phyloP scores from a whole-genome alignment of 1,140 invertebrate genomes.

The Polypedilum vanderplanki region DNA sequence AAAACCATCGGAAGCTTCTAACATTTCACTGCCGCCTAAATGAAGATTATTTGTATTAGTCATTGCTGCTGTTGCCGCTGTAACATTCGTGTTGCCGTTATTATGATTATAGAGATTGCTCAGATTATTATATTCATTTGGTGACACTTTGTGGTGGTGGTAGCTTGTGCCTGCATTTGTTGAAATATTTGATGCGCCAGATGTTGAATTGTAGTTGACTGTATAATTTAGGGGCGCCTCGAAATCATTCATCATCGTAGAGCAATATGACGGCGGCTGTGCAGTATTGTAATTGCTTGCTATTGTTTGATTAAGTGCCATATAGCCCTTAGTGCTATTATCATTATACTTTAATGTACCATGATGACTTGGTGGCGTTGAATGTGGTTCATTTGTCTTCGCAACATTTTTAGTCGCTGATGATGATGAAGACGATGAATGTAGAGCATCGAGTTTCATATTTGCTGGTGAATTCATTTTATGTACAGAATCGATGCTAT shows the following conservation, averaged over 20 bases:
- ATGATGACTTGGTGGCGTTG: slow-evolving; percentile 38
- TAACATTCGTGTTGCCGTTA: not conserved
- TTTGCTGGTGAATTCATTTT: slow-evolving; percentile 24
- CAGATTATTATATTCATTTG: slow-evolving; percentile 16
- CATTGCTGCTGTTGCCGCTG: not conserved
- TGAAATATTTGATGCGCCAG: slow-evolving; percentile 1
- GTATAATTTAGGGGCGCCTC: slow-evolving; percentile 23
- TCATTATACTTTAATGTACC: slow-evolving; percentile 9
- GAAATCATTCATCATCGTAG: slow-evolving; percentile 22
- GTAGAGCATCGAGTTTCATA: not conserved
- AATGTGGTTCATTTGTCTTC: slow-evolving; percentile 37
- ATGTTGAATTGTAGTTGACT: slow-evolving; percentile 25
- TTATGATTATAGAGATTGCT: not conserved
- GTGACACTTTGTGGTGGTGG: slow-evolving; percentile 13
- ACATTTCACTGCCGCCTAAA: not conserved
- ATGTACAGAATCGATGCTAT: not conserved
- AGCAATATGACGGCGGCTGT: slow-evolving; percentile 24
- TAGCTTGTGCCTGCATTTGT: not conserved
- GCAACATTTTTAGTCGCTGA: not conserved
- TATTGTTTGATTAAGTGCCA: slow-evolving; percentile 21
- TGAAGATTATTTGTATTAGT: slow-evolving; percentile 21
- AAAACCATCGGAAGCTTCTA: not conserved
- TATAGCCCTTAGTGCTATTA: not conserved
- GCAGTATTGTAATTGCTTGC: slow-evolving; percentile 12
- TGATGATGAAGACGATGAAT: slow-evolving; percentile 1